Evolutionary conservation across 2,797 vertebrate species (phyloP), one percentile per base, ranked within the genome.

Genomic region (Tragelaphus oryx): DNA sequence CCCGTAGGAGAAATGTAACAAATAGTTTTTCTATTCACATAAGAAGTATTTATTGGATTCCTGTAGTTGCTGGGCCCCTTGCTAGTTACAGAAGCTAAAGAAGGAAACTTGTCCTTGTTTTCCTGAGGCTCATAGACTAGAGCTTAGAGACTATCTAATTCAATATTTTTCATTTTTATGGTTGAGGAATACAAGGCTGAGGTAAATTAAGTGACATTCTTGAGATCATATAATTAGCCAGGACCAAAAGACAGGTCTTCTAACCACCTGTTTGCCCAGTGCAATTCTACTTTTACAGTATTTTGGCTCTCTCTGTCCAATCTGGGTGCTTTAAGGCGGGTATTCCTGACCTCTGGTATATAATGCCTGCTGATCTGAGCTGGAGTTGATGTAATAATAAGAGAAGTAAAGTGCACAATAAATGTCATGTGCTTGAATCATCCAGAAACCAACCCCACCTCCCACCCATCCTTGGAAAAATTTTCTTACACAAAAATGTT

Each of bases 191-290:
- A 54, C 48, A 55, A 86, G 30, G 24, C 20, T 24, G 24, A 26
- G 48, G 30, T 20, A 91, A 74, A 55, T 81, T 84, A 88, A 94
- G 57, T 93, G 59, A 55, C 28, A 95, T 92, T 79, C n/a, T 78
- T 33, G 52, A 30, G 12, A 71, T 92, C 55, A 28, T 83, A 20
- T 12, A 84, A 84, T 76, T 50, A 50, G 33, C 30, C 76, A 94
- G 28, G 41, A 90, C 65, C 68, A 59, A 74, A 89, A 75, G 6
- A 41, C 37, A 20, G 60, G 8, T 55, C 60, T 80, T 41, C 28
- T 85, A 26, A 86, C 22, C 52, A 26, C 12, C 46, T 65, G n/a
- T 87, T 83, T 86, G 54, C 74, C 22, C 83, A 52, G 7, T 78
- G 30, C 59, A 10, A 44, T 59, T 97, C 41, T 88, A 78, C 4